Conservation (phyloP, 2,888 invertebrate species). For the Spicauda simplicius region DNA sequence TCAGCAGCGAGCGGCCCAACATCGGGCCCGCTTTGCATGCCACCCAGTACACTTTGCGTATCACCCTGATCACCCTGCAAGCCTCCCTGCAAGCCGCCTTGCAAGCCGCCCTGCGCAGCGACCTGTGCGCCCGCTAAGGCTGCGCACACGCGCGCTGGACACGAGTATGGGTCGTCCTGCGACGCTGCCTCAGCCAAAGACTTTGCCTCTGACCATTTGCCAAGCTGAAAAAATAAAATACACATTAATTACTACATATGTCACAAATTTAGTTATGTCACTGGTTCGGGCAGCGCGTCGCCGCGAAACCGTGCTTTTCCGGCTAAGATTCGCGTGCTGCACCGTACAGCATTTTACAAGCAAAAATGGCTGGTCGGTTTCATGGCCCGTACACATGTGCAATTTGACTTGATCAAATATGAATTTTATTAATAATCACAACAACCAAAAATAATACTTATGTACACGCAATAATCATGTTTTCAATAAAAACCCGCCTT, state of each 20-base stretch:
- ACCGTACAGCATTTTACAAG: no score
- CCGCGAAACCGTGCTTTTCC: no score
- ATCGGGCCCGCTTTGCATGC: conserved; percentile 5
- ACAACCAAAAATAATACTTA: no score
- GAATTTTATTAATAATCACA: no score
- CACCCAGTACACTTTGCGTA: not conserved
- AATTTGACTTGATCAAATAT: no score
- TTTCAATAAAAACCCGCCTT: no score
- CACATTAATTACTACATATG: not conserved
- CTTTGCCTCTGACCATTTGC: conserved; percentile 71
- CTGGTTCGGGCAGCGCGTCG: no score
- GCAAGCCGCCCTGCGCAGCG: not conserved
- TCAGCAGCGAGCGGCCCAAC: conserved; percentile 43
- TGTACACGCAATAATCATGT: no score
- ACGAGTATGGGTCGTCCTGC: conserved; percentile 75
- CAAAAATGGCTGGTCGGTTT: no score
- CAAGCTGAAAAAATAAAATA: conserved; percentile 53
- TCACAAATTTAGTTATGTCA: no score
- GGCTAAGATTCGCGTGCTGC: no score
- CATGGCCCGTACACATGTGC: no score
- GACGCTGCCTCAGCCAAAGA: conserved; percentile 68
- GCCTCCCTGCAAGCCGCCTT: not conserved
- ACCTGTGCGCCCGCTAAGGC: conserved; percentile 50
- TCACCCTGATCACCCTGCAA: not conserved
- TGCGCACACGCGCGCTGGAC: conserved; percentile 68